Conservation (phyloP, 2,888 invertebrate genomes). For the Tetropium fuscum region DNA sequence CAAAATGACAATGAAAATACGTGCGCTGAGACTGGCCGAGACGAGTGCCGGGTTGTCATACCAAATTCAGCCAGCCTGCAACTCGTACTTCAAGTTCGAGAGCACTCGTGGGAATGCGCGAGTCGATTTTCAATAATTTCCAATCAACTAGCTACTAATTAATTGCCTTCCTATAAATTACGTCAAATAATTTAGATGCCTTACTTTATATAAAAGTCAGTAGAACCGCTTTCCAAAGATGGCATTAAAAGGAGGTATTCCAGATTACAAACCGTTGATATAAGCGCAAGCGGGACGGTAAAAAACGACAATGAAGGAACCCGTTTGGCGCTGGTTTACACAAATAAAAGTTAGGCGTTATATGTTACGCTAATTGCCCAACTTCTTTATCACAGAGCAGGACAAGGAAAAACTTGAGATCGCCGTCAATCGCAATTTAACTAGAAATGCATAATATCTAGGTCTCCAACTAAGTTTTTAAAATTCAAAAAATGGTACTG, state of each 20-base stretch:
- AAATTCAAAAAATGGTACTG: too few species aligned
- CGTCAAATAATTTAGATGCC: constrained; percentile 25
- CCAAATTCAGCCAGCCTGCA: constrained; percentile 32
- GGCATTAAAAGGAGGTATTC: constrained; percentile 21
- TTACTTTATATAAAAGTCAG: constrained; percentile 1
- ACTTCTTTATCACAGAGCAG: too few species aligned
- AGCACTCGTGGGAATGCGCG: constrained; percentile 1
- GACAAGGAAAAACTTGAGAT: too few species aligned
- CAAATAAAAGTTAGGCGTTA: constrained; percentile 25
- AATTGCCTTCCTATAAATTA: constrained; percentile 27
- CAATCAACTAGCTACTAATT: constrained; percentile 33
- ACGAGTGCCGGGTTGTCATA: constrained; percentile 28
- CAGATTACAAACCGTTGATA: constrained; percentile 17
- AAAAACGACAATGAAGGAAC: background rate
- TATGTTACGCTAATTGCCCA: constrained; percentile 25
- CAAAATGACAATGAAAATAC: too few species aligned
- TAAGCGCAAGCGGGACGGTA: background rate
- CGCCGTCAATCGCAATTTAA: too few species aligned
- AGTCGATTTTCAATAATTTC: constrained; percentile 29
- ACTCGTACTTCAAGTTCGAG: constrained; percentile 32
- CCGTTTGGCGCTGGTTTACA: constrained; percentile 23
- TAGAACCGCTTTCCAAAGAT: constrained; percentile 16
- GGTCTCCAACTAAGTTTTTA: too few species aligned
- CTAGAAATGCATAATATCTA: too few species aligned
- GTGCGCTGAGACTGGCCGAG: too few species aligned